phyloP scores from a whole-genome alignment of 2,888 invertebrate genomes.

The Unio pictorum region DNA sequence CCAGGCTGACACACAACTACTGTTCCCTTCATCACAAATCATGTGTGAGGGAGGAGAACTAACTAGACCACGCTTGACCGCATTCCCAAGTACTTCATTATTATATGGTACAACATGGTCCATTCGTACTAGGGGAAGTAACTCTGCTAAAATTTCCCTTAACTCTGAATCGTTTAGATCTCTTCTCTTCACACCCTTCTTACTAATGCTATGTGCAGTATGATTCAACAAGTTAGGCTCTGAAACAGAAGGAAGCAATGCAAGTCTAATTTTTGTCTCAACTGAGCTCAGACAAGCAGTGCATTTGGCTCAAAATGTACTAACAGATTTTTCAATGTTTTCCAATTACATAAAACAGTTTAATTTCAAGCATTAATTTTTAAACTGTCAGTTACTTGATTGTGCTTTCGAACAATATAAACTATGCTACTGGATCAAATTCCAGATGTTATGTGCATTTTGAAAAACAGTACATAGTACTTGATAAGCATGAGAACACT shows the following conservation, averaged over 20 bases:
- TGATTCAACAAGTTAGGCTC: constrained; percentile 93
- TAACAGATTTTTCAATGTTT: no score
- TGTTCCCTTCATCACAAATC: constrained; percentile 79
- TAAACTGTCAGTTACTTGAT: no score
- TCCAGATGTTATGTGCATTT: no score
- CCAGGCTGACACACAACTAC: constrained; percentile 62
- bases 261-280: not conserved
- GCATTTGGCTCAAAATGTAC: no score
- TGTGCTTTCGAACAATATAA: no score
- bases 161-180: constrained; percentile 88
- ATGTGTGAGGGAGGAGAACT: constrained; percentile 88
- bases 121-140: constrained; percentile 87
- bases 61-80: constrained; percentile 82
- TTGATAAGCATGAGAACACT: no score
- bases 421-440: no score
- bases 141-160: constrained; percentile 86
- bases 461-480: no score
- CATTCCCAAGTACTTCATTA: constrained; percentile 73
- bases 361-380: no score
- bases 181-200: constrained; percentile 86
- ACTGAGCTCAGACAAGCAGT: not conserved
- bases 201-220: constrained; percentile 91
- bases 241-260: constrained; percentile 61
- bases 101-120: constrained; percentile 92
- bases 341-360: no score